A percentile compares a stretch with the other conserved stretches of the same genome.
These are phyloP conservation scores for Hemibagrus guttatus DNA, from an alignment of 2,797 vertebrate species.

Conservation along the genomic window DNA sequence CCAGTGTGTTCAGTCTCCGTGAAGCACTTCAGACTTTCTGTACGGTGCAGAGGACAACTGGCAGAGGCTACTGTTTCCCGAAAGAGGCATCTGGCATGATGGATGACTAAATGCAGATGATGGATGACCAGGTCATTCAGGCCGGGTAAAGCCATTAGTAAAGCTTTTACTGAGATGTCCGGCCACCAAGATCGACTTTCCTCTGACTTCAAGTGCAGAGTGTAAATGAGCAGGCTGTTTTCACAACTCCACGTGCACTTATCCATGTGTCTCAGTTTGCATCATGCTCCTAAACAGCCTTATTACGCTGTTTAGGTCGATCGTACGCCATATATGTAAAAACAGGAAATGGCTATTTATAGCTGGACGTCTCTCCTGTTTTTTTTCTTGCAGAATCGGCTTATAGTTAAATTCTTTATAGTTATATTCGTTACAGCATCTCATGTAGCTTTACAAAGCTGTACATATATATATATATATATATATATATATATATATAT, in stretches of 20 bases:
- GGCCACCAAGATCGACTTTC: conserved; percentile 51
- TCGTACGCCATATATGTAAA: not conserved
- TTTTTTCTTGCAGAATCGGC: not conserved
- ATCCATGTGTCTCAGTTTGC: conserved; percentile 8
- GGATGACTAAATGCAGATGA: conserved; percentile 56
- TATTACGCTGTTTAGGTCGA: not conserved
- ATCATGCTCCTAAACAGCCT: not conserved
- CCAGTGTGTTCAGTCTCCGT: not conserved
- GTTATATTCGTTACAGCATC: not conserved
- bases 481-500: too few relatives aligned
- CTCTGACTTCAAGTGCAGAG: conserved; percentile 38
- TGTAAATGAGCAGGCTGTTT: conserved; percentile 44
- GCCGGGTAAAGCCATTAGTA: conserved; percentile 53
- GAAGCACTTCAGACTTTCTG: not conserved
- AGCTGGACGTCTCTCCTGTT: not conserved
- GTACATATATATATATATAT: not conserved
- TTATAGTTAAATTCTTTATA: not conserved
- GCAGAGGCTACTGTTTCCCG: conserved; percentile 16
- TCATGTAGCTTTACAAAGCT: not conserved
- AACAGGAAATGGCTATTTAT: not conserved
- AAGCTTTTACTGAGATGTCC: conserved; percentile 57
- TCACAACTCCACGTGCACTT: conserved; percentile 9
- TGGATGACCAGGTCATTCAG: conserved; percentile 53
- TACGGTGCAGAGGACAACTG: conserved; percentile 7
- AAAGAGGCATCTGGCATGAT: conserved; percentile 48